phyloP scores from a whole-genome alignment of 2,888 invertebrate genomes.

The Sarcophaga subvicina region DNA sequence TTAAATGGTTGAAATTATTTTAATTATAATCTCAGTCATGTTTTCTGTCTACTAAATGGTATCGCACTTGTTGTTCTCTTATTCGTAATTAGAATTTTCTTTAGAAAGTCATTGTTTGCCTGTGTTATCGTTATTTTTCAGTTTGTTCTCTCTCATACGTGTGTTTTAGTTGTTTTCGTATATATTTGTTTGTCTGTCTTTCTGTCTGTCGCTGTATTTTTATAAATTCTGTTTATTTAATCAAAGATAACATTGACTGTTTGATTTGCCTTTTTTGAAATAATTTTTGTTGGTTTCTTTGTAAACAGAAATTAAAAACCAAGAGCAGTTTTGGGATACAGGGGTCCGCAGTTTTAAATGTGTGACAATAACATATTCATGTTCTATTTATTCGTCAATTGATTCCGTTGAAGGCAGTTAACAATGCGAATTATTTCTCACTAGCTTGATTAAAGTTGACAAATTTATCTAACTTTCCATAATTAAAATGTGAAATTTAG shows the following conservation, averaged over 20 bases:
- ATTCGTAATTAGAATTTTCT: slow-evolving; percentile 8
- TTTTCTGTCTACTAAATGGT: neutral
- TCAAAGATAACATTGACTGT: neutral
- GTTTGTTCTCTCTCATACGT: neutral
- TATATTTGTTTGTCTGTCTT: neutral
- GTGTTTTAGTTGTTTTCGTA: neutral
- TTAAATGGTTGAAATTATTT: slow-evolving; percentile 19
- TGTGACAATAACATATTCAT: too few species aligned
- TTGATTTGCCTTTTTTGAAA: neutral
- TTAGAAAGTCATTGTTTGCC: slow-evolving; percentile 42
- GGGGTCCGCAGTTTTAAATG: too few species aligned
- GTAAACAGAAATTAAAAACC: too few species aligned
- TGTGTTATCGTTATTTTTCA: neutral
- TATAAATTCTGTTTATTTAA: neutral
- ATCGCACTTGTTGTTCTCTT: neutral
- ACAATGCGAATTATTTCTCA: too few species aligned
- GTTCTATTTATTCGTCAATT: too few species aligned
- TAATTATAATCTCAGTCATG: slow-evolving; percentile 42
- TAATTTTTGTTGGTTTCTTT: too few species aligned
- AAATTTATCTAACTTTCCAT: too few species aligned
- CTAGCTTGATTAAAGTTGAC: too few species aligned
- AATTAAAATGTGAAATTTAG: too few species aligned
- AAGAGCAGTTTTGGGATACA: too few species aligned
- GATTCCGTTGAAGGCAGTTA: too few species aligned
- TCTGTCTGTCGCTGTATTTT: neutral